These are phyloP conservation scores for Xenopus petersii DNA, from an alignment of 2,797 vertebrate genomes.

Conservation along the genomic window DNA sequence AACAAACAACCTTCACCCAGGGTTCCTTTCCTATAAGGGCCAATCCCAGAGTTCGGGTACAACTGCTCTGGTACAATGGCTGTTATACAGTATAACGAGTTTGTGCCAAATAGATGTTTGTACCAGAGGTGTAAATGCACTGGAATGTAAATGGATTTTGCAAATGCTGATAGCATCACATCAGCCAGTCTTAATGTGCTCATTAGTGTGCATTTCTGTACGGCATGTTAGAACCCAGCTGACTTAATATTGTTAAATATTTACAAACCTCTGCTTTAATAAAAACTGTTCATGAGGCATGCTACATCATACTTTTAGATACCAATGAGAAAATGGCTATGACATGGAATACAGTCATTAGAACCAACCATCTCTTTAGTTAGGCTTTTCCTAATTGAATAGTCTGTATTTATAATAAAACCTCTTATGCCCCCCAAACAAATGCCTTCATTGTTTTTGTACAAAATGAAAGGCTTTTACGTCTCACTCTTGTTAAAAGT, in stretches of 20 bases:
- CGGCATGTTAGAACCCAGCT: not conserved
- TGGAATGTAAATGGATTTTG: conserved; percentile 1
- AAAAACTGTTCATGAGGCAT: not conserved
- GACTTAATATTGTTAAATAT: not conserved
- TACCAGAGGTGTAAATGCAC: not conserved
- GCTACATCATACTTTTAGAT: not conserved
- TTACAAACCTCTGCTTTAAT: not conserved
- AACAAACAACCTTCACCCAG: no score
- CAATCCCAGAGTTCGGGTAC: no score
- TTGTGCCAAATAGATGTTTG: no score
- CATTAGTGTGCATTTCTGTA: not conserved
- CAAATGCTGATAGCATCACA: not conserved
- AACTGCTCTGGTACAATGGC: no score
- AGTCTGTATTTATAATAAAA: not conserved
- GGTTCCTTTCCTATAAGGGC: no score
- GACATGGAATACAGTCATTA: conserved; percentile 18
- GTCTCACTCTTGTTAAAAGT: not conserved
- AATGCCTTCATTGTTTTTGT: conserved; percentile 15
- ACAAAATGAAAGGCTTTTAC: not conserved
- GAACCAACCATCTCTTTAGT: conserved; percentile 2
- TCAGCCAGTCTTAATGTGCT: not conserved
- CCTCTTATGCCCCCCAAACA: not conserved
- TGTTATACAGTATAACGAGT: no score
- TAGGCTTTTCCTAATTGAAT: not conserved
- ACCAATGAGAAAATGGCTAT: not conserved